These are phyloP conservation scores for Margaritifera margaritifera DNA, from an alignment of 2,888 invertebrate genomes.

Conservation along the genomic window DNA sequence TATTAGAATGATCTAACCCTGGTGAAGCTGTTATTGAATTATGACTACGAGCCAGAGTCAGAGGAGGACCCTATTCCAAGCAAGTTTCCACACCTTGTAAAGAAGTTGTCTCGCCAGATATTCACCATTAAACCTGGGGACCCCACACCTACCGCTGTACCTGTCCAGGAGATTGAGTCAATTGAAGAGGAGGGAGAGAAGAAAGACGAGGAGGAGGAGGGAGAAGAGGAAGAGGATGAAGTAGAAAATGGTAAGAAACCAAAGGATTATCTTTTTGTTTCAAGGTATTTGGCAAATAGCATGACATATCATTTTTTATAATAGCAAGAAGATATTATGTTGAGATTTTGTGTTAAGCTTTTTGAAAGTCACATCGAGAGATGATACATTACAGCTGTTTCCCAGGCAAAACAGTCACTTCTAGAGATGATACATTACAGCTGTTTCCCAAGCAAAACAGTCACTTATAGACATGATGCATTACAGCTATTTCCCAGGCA, in stretches of 20 bases:
- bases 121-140: conserved; percentile 45
- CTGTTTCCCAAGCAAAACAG: too few species aligned
- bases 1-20: conserved; percentile 71
- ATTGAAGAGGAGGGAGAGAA: conserved; percentile 32
- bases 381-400: too few species aligned
- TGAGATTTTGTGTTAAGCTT: too few species aligned
- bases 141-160: background rate
- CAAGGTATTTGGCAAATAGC: too few species aligned
- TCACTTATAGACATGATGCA: too few species aligned
- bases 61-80: conserved; percentile 3
- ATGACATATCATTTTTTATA: too few species aligned
- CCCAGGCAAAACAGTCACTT: too few species aligned
- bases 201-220: conserved; percentile 29
- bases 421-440: too few species aligned
- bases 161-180: conserved; percentile 15
- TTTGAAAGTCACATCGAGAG: too few species aligned
- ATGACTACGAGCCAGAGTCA: conserved; percentile 56
- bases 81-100: conserved; percentile 36
- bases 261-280: conserved; percentile 1
- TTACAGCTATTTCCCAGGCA: too few species aligned
- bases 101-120: conserved; percentile 54
- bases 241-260: conserved; percentile 22
- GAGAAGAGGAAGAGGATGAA: conserved; percentile 29
- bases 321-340: too few species aligned
- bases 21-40: conserved; percentile 71